Evolutionary conservation across 1,140 invertebrate genomes (phyloP).

Genomic region (Leucophenga varia): DNA sequence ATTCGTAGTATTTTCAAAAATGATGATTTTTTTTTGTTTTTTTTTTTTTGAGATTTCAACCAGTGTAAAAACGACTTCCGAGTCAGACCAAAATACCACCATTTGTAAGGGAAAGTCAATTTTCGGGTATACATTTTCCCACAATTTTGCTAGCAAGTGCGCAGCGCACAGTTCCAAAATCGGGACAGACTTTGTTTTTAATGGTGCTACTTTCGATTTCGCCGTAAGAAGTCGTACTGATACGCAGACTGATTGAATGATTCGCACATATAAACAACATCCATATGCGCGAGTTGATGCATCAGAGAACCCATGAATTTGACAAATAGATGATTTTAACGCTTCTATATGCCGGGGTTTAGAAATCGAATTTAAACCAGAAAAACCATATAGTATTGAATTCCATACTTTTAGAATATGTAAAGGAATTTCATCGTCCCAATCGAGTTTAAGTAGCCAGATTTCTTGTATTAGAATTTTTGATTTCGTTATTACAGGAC

Average conservation of each 20-base stretch:
- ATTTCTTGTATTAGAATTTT: constrained; percentile 57
- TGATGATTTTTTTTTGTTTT: background rate
- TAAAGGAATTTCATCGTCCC: constrained; percentile 43
- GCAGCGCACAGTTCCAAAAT: constrained; percentile 49
- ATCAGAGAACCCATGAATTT: constrained; percentile 51
- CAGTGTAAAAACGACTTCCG: constrained; percentile 25
- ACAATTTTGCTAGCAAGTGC: constrained; percentile 26
- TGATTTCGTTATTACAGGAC: constrained; percentile 41
- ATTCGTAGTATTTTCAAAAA: background rate
- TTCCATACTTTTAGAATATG: constrained; percentile 12
- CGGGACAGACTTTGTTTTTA: constrained; percentile 45
- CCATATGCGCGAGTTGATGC: constrained; percentile 50
- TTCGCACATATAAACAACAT: constrained; percentile 37
- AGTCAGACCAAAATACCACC: constrained; percentile 20
- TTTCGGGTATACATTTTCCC: constrained; percentile 14
- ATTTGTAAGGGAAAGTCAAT: background rate
- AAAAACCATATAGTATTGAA: background rate
- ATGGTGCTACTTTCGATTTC: constrained; percentile 53
- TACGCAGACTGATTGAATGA: constrained; percentile 14
- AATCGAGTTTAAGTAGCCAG: constrained; percentile 41
- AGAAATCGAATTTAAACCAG: background rate
- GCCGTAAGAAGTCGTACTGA: constrained; percentile 35
- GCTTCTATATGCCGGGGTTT: background rate
- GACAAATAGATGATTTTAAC: background rate
- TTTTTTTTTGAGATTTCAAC: constrained; percentile 9